Evolutionary conservation across 2,888 invertebrate genomes (phyloP).

Genomic region (Adineta ricciae): DNA sequence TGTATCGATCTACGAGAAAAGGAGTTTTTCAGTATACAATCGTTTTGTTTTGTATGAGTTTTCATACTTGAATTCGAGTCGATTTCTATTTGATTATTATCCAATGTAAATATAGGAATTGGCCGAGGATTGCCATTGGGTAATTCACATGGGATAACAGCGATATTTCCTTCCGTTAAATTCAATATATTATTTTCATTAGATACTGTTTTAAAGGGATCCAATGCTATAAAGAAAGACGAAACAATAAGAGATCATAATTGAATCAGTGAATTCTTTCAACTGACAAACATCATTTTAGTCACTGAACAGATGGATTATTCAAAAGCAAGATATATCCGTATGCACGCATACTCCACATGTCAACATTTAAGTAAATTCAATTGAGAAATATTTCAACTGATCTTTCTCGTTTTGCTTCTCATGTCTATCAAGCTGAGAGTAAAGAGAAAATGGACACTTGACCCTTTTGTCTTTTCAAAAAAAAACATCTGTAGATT

Average conservation of each 20-base stretch:
- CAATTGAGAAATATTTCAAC: not conserved
- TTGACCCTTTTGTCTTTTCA: not conserved
- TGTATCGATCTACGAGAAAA: slow-evolving; percentile 24
- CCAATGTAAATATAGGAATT: slow-evolving; percentile 1
- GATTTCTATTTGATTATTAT: not conserved
- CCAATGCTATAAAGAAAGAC: not conserved
- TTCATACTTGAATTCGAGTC: not conserved
- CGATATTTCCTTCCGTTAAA: slow-evolving; percentile 33
- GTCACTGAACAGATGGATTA: not conserved
- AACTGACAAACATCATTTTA: not conserved
- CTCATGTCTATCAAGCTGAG: not conserved
- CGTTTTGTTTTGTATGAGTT: too few species aligned
- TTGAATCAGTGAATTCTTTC: not conserved
- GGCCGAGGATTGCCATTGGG: slow-evolving; percentile 33
- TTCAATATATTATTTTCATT: slow-evolving; percentile 9
- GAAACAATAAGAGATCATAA: not conserved
- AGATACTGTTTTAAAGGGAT: not conserved
- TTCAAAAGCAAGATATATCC: not conserved
- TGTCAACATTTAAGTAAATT: not conserved
- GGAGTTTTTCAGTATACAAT: too few species aligned
- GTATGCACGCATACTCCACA: not conserved
- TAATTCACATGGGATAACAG: slow-evolving; percentile 34
- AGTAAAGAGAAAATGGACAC: slow-evolving; percentile 13
- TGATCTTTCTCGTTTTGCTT: not conserved
- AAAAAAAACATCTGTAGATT: not conserved